Conservation (phyloP, 2,113 vertebrate genomes). For the Panurus biarmicus region DNA sequence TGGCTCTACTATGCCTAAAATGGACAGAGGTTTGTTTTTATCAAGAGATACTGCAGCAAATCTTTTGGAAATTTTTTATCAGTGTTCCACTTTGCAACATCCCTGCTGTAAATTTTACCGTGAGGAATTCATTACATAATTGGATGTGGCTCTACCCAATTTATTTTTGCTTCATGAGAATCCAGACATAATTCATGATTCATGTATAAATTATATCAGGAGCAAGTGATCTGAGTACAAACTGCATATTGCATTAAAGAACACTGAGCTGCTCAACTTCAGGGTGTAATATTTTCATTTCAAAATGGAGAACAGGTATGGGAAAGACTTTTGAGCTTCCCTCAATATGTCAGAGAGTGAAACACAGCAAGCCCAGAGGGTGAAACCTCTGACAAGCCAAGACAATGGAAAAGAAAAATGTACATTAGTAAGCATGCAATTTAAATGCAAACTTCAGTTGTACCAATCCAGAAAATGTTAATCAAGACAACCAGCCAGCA, state of each 20-base stretch:
- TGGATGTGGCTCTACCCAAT: constrained; percentile 38
- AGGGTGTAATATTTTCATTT: neutral
- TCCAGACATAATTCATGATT: constrained; percentile 22
- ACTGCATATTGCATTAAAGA: neutral
- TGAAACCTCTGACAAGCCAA: neutral
- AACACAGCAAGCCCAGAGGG: neutral
- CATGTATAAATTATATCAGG: constrained; percentile 28
- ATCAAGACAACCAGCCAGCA: neutral
- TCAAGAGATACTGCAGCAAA: neutral
- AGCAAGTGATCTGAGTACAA: neutral
- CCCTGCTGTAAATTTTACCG: neutral
- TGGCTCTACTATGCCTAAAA: constrained; percentile 9
- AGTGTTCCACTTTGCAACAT: neutral
- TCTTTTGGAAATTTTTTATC: constrained; percentile 23
- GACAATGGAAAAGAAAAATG: neutral
- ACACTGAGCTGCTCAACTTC: neutral
- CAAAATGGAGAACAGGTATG: neutral
- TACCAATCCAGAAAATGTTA: neutral
- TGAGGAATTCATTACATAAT: constrained; percentile 56
- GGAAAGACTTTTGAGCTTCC: neutral
- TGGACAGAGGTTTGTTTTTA: neutral
- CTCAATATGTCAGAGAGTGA: neutral
- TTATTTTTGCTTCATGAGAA: constrained; percentile 47
- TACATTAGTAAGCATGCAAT: neutral
- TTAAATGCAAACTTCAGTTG: constrained; percentile 3